These are phyloP conservation scores for Cantharis nigra DNA, from an alignment of 2,888 invertebrate species.

Conservation along the genomic window DNA sequence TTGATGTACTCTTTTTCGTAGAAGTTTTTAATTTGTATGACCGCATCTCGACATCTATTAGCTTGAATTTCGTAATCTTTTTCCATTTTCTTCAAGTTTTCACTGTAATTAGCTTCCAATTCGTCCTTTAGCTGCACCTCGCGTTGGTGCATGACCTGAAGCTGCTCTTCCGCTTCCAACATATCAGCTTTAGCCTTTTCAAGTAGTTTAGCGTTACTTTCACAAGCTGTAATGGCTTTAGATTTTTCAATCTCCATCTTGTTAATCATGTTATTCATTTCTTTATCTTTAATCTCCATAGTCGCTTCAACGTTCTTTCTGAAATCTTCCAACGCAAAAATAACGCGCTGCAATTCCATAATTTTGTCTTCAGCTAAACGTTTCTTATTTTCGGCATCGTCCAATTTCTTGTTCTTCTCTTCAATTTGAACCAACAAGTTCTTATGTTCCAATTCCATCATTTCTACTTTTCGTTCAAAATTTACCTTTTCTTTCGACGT, in stretches of 20 bases:
- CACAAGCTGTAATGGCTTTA: conserved; percentile 33
- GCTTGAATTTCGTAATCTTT: conserved; percentile 40
- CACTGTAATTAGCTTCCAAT: conserved; percentile 26
- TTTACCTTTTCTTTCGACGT: conserved; percentile 23
- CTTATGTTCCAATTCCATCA: conserved; percentile 26
- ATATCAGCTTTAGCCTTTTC: conserved; percentile 41
- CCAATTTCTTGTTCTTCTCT: conserved; percentile 26
- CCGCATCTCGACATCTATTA: conserved; percentile 42
- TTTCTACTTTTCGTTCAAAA: conserved; percentile 45
- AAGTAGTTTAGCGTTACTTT: conserved; percentile 32
- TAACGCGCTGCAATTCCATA: conserved; percentile 21
- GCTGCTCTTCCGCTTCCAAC: conserved; percentile 36
- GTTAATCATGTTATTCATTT: conserved; percentile 46
- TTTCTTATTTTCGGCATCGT: conserved; percentile 46
- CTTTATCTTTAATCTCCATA: conserved; percentile 43
- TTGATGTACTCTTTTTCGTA: conserved; percentile 62
- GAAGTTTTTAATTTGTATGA: conserved; percentile 54
- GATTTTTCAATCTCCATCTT: conserved; percentile 46
- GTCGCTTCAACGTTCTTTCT: conserved; percentile 36
- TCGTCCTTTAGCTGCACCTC: conserved; percentile 26
- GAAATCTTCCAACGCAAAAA: conserved; percentile 38
- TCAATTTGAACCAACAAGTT: conserved; percentile 7
- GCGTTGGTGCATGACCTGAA: conserved; percentile 36
- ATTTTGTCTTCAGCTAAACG: conserved; percentile 35
- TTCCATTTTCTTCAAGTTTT: conserved; percentile 39